Evolutionary conservation across 1,140 invertebrate species (phyloP), one percentile per base, ranked within the genome.

Genomic region (Drosophila navojoa): DNA sequence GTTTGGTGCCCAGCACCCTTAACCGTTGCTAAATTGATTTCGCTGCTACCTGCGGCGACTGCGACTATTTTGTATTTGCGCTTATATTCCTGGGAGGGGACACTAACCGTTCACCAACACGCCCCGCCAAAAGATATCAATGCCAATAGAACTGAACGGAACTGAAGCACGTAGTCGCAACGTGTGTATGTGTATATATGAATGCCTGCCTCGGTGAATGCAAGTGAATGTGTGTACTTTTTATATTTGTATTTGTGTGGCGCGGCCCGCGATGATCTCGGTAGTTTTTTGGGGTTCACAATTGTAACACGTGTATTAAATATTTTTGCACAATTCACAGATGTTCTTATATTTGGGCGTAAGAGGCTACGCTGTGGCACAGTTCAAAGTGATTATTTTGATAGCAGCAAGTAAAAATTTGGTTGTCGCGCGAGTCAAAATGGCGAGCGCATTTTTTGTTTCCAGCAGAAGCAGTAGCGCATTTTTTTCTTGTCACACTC

Each of bases 391-490:
- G 15, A 32, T 45, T 67, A 76, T 60, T 72, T 77, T 60, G 60
- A 55, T 75, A 57, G 40, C 32, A 61, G 75, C 67, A 62, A 75
- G 61, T 71, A 55, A 71, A 79, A 87, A 81, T 81, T 70, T 76
- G 57, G 73, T 44, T 77, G 70, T 76, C 49, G 68, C 54, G 76
- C 76, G 58, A 90, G 73, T 90, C 80, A 91, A 91, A 91, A 91
- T 91, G 89, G 89, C 87, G 89, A 90, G 87, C 84, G 81, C 73
- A 85, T 86, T 90, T 87, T 81, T 90, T 90, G 78, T 71, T 81
- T 90, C 80, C 80, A 79, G 72, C 81, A 78, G 49, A 57, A 75
- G 85, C 69, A 57, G 53, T 61, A 77, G 87, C 68, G 76, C 86
- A 82, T 87, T 90, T 90, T 90, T 81, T 91, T 80, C 80, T 70